Evolutionary conservation across 2,113 vertebrate species (phyloP).

Genomic region (Eleginops maclovinus): DNA sequence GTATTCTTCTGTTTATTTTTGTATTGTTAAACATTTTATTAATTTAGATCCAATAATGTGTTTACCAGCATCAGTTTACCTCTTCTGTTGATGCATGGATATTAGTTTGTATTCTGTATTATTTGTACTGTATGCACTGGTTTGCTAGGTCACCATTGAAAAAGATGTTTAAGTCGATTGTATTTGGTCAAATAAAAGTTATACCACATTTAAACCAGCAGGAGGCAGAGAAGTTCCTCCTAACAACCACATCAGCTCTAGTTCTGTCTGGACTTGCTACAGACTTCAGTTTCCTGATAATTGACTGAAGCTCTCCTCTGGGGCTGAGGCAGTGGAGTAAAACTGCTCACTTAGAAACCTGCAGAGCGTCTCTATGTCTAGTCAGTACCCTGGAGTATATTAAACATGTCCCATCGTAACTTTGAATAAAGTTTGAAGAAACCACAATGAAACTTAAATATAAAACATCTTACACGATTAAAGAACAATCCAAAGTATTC

Average conservation of each 20-base stretch:
- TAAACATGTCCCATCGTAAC: not conserved
- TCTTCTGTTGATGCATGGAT: not conserved
- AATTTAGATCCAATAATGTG: not conserved
- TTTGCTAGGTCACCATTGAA: too few species aligned
- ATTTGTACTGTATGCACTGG: too few species aligned
- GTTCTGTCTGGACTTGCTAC: not conserved
- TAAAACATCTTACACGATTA: not conserved
- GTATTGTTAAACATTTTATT: not conserved
- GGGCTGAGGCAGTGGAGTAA: not conserved
- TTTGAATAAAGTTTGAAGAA: constrained; percentile 2
- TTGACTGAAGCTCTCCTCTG: not conserved
- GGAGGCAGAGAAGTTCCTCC: constrained; percentile 39
- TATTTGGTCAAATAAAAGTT: too few species aligned
- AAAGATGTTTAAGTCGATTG: too few species aligned
- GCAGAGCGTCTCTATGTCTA: constrained; percentile 2
- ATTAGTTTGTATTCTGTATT: not conserved
- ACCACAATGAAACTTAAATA: not conserved
- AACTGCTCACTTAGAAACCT: not conserved
- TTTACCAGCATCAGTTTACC: not conserved
- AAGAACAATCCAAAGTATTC: not conserved
- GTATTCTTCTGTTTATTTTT: too few species aligned
- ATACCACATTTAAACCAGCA: constrained; percentile 24
- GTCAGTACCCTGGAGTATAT: not conserved
- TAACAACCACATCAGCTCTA: not conserved
- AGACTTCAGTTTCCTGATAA: not conserved